Base-by-base conservation (phyloP, 2,113 vertebrate genomes). In the Felis catus region DNA sequence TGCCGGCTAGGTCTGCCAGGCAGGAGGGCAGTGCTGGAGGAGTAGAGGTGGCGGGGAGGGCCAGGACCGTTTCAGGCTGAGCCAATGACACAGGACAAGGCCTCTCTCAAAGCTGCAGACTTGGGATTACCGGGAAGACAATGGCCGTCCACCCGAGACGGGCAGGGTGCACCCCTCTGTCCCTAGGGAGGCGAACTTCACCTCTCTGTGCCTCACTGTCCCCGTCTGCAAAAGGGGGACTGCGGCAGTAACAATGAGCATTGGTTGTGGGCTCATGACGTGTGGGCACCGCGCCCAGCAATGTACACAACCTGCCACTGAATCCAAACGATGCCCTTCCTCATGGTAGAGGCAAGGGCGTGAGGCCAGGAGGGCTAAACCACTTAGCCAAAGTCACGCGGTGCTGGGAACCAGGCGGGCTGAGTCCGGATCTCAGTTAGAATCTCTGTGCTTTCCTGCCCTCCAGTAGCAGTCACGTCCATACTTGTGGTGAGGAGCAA, bases 271-370 rank as follows among this genome's bases (percentile, higher is more conserved):
- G 51, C 58, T 58, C 10, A 2, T 5, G 18, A 36, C 4, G 7
- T 0, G 10, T 0, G 2, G 53, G 29, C 7, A 4, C 45, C 0
- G 2, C 0, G 3, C 2, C 51, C 45, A 21, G 48, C 13, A 0
- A 23, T 13, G 48, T 8, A 25, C 9, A 1, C 0, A 23, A 51
- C 45, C 6, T 0, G 10, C 39, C 39, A 33, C 10, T 53, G 27
- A 79, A 61, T 18, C 66, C 1, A 0, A 12, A n/a, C 4, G 61
- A 27, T 27, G 31, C 21, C 3, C 48, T 15, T 19, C 14, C 70
- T 65, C 74, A 3, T 0, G 6, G 19, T 7, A 36, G 27, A 79
- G 48, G 8, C 39, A 36, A 73, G 48, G 39, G 7, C 1, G 3
- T 1, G 36, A 36, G 7, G 68, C 66, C 2, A 7, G 33, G 61